Percentiles rank a stretch among this genome's conserved stretches.
Evolutionary conservation across 2,888 invertebrate species (phyloP).

Genomic region (Apamea sordens): DNA sequence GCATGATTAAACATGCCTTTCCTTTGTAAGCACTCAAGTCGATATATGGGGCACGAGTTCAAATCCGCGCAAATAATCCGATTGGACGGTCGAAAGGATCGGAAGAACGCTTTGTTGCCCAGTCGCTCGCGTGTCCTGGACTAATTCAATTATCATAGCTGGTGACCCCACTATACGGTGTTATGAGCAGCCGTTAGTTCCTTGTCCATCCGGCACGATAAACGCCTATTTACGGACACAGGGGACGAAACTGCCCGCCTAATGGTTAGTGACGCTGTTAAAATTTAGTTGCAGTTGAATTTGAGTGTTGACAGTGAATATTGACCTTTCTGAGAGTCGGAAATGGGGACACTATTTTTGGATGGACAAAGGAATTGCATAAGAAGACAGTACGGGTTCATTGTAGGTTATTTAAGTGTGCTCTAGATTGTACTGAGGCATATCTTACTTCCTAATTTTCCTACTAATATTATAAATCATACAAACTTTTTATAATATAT

Average conservation of each 20-base stretch:
- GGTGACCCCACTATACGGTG: constrained; percentile 64
- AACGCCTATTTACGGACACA: constrained; percentile 54
- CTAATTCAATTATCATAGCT: constrained; percentile 84
- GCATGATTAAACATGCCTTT: constrained; percentile 55
- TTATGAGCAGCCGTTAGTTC: constrained; percentile 63
- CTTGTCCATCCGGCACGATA: constrained; percentile 50
- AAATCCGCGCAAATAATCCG: constrained; percentile 85
- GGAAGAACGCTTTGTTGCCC: constrained; percentile 79
- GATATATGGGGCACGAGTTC: constrained; percentile 81
- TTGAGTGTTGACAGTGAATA: constrained; percentile 22
- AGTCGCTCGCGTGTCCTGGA: constrained; percentile 79
- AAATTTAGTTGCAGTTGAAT: constrained; percentile 40
- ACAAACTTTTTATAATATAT: no score
- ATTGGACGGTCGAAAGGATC: constrained; percentile 80
- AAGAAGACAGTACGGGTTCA: no score
- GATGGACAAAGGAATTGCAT: neutral
- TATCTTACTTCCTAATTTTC: neutral
- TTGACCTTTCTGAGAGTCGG: constrained; percentile 8
- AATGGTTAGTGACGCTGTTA: constrained; percentile 44
- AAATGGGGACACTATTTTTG: neutral
- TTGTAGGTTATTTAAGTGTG: neutral
- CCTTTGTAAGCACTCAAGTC: constrained; percentile 48
- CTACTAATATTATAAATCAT: no score
- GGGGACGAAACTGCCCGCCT: constrained; percentile 26
- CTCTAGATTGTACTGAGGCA: neutral